These are phyloP conservation scores for Aplysina aerophoba DNA, from an alignment of 37 sponge, comb jelly and placozoan genomes.

Conservation along the genomic window DNA sequence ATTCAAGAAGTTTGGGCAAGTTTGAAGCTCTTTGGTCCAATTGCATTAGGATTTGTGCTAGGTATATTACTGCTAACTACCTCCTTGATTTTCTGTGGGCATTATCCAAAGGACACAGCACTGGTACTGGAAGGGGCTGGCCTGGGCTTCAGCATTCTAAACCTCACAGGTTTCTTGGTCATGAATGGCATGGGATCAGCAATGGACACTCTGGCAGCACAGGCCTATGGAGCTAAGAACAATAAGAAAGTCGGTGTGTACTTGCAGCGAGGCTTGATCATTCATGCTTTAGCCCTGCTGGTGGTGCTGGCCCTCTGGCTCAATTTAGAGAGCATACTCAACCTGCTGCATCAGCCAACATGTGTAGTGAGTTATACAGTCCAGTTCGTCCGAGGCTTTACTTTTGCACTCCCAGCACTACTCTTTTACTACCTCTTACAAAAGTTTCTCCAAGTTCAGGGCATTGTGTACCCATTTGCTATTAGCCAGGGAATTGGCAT, in stretches of 20 bases:
- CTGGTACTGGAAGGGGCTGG: slow-evolving; percentile 47
- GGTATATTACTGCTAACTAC: slow-evolving; percentile 16
- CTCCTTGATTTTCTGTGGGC: slow-evolving; percentile 48
- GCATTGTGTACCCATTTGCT: slow-evolving; percentile 50
- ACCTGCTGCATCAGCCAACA: slow-evolving; percentile 40
- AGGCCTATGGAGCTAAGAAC: slow-evolving; percentile 68
- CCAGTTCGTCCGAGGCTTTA: too few relatives aligned
- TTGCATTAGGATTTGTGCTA: neutral
- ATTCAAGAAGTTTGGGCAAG: too few relatives aligned
- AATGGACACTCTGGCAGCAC: slow-evolving; percentile 11
- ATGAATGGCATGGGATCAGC: too few relatives aligned
- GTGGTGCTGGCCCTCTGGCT: slow-evolving; percentile 42
- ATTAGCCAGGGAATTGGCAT: neutral
- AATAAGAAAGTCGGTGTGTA: slow-evolving; percentile 61
- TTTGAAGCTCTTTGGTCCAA: too few relatives aligned
- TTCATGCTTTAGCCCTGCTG: slow-evolving; percentile 20
- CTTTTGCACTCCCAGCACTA: too few relatives aligned
- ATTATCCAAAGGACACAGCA: slow-evolving; percentile 26
- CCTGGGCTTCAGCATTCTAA: neutral
- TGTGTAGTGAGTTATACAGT: slow-evolving; percentile 45
- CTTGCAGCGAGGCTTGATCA: slow-evolving; percentile 61
- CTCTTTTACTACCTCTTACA: slow-evolving; percentile 35
- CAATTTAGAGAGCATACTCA: slow-evolving; percentile 56
- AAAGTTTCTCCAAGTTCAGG: slow-evolving; percentile 66
- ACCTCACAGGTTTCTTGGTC: too few relatives aligned